Evolutionary conservation across 1,140 invertebrate genomes (phyloP), one percentile per base, ranked within the genome.

Genomic region (Listronotus bonariensis): DNA sequence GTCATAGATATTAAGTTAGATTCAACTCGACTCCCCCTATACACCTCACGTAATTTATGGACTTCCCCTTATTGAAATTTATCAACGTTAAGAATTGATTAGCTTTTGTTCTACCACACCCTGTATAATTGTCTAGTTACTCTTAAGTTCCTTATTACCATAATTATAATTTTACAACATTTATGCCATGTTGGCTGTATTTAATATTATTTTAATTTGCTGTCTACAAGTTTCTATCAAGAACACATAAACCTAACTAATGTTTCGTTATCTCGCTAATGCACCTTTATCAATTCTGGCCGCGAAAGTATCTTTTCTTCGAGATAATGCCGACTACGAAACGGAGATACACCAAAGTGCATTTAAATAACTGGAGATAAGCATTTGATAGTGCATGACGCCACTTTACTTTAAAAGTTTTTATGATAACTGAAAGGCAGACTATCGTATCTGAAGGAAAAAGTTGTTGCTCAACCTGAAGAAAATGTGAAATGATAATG

Each of bases 381-480:
- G 38, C 17, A 14, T 14, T 11, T 31, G 58, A 61, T 61, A 61
- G 34, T 36, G 58, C 48, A 43, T 52, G 58, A 61, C 58, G 58
- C 58, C 58, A 61, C 58, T 61, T 61, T 61, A 52, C 58, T 52
- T 61, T 61, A 61, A 61, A 61, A 61, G 58, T 61, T 61, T 61
- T 61, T 61, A 61, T 48, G 58, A 61, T 52, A 61, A 61, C 58
- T 46, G 46, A n/a, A n/a, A n/a, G n/a, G 34, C 58, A 52, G 58
- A 61, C 58, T 41, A 61, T 61, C 58, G 58, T 52, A 61, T 61
- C 58, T 61, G 36, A 14, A 26, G 31, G 46, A 61, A 61, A 61
- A 61, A 61, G 49, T 52, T 52, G 49, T 42, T 31, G 46, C 46
- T 61, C 41, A 52, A 46, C 32, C 31, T 11, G 17, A 36, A 61